phyloP scores from a whole-genome alignment of 2,113 vertebrate genomes.

The Uria aalge region DNA sequence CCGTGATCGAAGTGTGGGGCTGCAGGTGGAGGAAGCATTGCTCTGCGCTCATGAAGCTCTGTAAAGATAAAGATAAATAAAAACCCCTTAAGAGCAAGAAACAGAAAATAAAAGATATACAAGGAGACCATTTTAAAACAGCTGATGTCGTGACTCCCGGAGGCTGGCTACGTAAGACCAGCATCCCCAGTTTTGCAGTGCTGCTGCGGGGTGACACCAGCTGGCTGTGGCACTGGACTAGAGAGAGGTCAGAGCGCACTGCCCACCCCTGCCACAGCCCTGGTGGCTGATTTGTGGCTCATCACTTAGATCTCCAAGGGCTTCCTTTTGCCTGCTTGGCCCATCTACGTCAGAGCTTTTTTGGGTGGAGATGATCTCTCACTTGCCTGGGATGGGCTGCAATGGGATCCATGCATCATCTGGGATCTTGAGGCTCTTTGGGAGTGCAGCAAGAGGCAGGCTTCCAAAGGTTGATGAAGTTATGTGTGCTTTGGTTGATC shows the following conservation, averaged over 20 bases:
- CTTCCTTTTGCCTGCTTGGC: not conserved
- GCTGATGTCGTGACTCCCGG: not conserved
- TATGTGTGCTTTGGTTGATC: not conserved
- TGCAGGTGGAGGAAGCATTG: not conserved
- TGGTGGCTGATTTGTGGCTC: not conserved
- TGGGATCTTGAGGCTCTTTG: not conserved
- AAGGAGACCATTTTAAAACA: not conserved
- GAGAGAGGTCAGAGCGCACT: accelerated
- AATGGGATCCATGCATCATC: not conserved
- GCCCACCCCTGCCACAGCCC: not conserved
- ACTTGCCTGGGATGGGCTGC: not conserved
- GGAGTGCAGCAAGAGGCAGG: not conserved
- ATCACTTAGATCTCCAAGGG: not conserved
- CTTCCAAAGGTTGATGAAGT: not conserved
- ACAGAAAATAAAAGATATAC: not conserved
- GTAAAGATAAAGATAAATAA: not conserved
- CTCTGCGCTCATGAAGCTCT: not conserved
- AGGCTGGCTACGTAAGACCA: not conserved
- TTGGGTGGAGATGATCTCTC: not conserved
- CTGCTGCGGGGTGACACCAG: not conserved
- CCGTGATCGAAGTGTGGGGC: not conserved
- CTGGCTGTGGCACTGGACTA: not conserved
- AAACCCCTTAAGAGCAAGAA: not conserved
- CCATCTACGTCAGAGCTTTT: not conserved
- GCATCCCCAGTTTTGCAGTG: not conserved